phyloP scores from a whole-genome alignment of 92 coral and sea anemone species.

The Porites lobata region DNA sequence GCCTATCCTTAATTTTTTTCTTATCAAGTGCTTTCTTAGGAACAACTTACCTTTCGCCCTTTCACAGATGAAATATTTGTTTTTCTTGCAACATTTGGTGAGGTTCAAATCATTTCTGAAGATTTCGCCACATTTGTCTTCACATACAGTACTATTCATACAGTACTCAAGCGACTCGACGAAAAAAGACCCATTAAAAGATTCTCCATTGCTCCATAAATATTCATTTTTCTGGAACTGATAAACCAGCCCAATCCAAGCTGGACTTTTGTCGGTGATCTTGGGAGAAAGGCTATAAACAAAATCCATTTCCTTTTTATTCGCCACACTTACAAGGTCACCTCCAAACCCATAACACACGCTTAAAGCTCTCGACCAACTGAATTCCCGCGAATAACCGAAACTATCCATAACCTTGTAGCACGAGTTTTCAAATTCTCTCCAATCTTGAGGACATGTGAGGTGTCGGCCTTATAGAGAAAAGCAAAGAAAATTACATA shows the following conservation, averaged over 20 bases:
- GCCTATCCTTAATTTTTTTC: no score
- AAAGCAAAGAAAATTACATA: neutral
- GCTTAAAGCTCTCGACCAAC: neutral
- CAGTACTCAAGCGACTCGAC: constrained; percentile 25
- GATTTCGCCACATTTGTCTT: neutral
- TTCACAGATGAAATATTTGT: neutral
- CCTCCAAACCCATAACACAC: neutral
- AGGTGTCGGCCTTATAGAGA: neutral
- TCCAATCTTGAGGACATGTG: neutral
- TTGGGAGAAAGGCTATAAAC: neutral
- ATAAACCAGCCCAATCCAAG: constrained; percentile 59
- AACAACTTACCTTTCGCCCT: constrained; percentile 41
- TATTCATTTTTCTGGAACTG: constrained; percentile 18
- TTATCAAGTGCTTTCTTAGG: no score
- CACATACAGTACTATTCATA: neutral
- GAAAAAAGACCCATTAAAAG: constrained; percentile 19
- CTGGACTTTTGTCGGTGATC: neutral
- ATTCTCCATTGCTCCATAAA: constrained; percentile 56
- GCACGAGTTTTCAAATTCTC: neutral
- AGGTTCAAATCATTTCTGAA: constrained; percentile 1
- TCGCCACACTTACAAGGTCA: neutral
- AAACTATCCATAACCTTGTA: neutral
- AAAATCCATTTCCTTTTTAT: neutral
- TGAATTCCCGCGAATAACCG: neutral
- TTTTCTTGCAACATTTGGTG: constrained; percentile 44